Conservation (phyloP, 1,140 invertebrate species). For the Heliconius hewitsoni region DNA sequence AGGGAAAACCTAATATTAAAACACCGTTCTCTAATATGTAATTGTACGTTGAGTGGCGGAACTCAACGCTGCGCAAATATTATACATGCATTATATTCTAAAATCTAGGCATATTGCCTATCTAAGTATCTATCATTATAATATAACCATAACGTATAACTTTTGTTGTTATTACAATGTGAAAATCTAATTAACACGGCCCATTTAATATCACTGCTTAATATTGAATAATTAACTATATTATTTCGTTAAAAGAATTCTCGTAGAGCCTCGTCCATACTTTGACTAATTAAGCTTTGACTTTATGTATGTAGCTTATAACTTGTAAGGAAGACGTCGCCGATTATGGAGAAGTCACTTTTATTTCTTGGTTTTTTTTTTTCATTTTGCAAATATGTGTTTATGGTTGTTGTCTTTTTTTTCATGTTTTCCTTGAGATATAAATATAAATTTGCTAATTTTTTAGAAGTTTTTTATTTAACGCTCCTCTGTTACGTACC, state of each 20-base stretch:
- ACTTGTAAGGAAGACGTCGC: background rate
- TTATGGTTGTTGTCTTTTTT: background rate
- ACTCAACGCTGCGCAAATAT: too few species aligned
- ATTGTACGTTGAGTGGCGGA: too few species aligned
- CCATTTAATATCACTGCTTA: slow-evolving; percentile 56
- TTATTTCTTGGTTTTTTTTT: background rate
- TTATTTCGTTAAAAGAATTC: slow-evolving; percentile 57
- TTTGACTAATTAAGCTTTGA: slow-evolving; percentile 15
- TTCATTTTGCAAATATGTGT: background rate
- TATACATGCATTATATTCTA: too few species aligned
- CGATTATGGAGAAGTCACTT: slow-evolving; percentile 3
- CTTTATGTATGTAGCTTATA: slow-evolving; percentile 15
- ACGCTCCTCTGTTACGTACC: too few species aligned
- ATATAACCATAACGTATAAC: too few species aligned
- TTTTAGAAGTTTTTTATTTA: too few species aligned
- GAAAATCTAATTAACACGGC: slow-evolving; percentile 53
- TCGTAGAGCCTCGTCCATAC: slow-evolving; percentile 35
- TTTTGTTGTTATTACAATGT: too few species aligned
- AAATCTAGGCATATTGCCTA: too few species aligned
- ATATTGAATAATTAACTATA: slow-evolving; percentile 61
- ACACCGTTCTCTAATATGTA: too few species aligned
- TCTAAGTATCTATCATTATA: too few species aligned
- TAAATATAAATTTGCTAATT: background rate
- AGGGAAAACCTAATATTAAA: too few species aligned
- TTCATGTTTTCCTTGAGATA: background rate